Base-by-base conservation (phyloP, 2,888 invertebrate genomes). In the Ernsta delagoae region DNA sequence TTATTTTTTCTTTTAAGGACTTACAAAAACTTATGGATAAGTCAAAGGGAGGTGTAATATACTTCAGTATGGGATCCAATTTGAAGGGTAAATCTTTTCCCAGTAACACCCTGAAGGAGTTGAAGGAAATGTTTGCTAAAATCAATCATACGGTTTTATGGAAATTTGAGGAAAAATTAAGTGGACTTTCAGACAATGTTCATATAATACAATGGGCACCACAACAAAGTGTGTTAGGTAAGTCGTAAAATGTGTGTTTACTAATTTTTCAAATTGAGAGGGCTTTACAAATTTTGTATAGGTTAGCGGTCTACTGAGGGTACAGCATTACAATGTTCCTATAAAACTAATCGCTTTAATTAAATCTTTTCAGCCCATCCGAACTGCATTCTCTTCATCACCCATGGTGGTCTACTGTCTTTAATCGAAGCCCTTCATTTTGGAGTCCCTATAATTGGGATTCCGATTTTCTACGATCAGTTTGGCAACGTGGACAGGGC, bases 31-130 rank as follows among this genome's bases (percentile, higher is more conserved):
- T 89, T 12, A 76, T 92, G 75, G 88, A 91, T 62, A 75, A 75
- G 12, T 81, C 92, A 0, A 83, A 83, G 64, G 65, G 89, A 60
- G 93, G 93, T 1, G 85, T 89, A 0, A 83, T 93, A 48, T 90
- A 86, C 76, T 93, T 94, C 74, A 92, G 92, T 62, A 82, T 94
- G 85, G 94, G 94, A 0, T 88, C 92, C 0, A 87, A 84, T 24
- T 60, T 90, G n/a, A 82, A 81, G 59, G 86, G 87, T 59, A 82
- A 81, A 16, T 74, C 79, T 0, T 77, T 92, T 71, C 85, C 90
- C 0, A 78, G 78, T 0, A 74, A 81, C 53, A 68, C 83, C 0
- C 83, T 84, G 62, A 68, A 71, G 6, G 76, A 74, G 0, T 72
- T 94, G 11, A 12, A 92, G 0, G 78, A 81, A 43, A 81, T 86